Base-by-base conservation (phyloP, 1,140 invertebrate species). In the Pogonomyrmex barbatus region DNA sequence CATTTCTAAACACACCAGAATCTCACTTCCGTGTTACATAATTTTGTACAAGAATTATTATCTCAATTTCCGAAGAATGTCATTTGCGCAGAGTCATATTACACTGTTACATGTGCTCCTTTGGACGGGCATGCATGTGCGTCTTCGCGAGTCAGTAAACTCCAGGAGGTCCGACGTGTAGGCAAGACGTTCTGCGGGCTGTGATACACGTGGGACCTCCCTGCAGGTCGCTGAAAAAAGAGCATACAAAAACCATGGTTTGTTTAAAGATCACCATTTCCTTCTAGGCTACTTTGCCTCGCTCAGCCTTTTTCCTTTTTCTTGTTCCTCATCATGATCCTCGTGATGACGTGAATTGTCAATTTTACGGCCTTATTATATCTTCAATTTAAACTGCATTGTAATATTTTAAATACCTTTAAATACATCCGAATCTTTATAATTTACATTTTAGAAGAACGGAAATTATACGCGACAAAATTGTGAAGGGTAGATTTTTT, bases 151-250 rank as follows among this genome's bases (percentile, higher is more conserved):
- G 52, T 56, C 52, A 56, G 63, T 79, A 88, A 83, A 87, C 92
- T 93, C 92, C 91, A 88, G 92, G 92, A 92, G 92, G 92, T 92
- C 92, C 83, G 81, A 79, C 76, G 75, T 62, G 33, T 86, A 86
- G 90, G 87, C 83, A 89, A 73, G 63, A 52, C 68, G 42, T 45
- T 77, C 10, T 60, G 63, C 63, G 70, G 88, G 73, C 86, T 91
- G 85, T 87, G 78, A 70, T 91, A 68, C 89, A 91, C 89, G 63
- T 91, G 89, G 88, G 88, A 87, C 84, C 88, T 89, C 88, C 84
- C 62, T 62, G 63, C 39, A 63, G 50, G 88, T 63, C 5, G 14
- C 36, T n/a, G 58, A 45, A 52, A 70, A 89, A 82, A 86, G 58
- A 33, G 62, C 65, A 12, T 63, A 85, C 10, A 79, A 79, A 79